Conservation (phyloP, 2,113 vertebrate species). For the Miniopterus natalensis region DNA sequence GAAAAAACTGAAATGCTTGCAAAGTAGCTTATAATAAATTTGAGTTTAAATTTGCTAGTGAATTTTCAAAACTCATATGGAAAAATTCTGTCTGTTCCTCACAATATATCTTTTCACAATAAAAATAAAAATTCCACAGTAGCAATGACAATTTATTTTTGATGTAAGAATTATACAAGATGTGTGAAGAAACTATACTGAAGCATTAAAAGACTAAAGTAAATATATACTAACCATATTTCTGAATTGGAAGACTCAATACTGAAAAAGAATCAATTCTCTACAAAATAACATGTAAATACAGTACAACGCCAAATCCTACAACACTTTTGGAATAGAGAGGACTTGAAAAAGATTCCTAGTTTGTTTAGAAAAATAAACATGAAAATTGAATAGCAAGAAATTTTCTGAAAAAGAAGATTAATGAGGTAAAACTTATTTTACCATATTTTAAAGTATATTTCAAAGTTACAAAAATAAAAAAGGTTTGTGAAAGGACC, state of each 20-base stretch:
- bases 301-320: neutral
- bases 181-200: neutral
- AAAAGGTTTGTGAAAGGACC: neutral
- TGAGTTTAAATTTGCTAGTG: conserved; percentile 41
- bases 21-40: conserved; percentile 46
- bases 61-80: neutral
- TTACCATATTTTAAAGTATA: neutral
- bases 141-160: conserved; percentile 19
- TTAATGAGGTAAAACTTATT: neutral
- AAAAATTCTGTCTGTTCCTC: neutral
- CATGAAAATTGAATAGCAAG: neutral
- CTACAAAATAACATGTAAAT: neutral
- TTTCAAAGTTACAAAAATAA: conserved; percentile 32
- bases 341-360: neutral
- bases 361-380: conserved; percentile 38
- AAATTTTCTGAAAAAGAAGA: conserved; percentile 1
- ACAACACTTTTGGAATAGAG: neutral
- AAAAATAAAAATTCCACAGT: neutral
- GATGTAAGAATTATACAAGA: neutral
- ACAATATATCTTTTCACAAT: neutral
- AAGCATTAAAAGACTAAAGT: conserved; percentile 6
- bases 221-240: neutral
- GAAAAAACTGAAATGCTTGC: neutral
- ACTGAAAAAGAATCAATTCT: conserved; percentile 23
- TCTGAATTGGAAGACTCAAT: neutral